Conservation (phyloP, 1,140 invertebrate genomes). For the Temnothorax longispinosus region DNA sequence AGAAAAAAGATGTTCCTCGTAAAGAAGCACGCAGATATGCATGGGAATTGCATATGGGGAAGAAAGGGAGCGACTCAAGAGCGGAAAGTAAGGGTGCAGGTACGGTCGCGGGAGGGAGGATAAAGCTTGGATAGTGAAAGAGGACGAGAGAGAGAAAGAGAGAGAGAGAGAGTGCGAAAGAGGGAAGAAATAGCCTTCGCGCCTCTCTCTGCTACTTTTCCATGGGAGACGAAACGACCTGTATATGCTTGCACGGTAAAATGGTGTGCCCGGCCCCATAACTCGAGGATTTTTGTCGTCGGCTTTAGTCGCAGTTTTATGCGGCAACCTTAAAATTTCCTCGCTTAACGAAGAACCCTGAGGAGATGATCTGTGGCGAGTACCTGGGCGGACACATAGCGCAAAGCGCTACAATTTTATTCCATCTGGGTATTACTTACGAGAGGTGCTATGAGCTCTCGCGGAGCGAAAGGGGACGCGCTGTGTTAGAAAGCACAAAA, state of each 20-base stretch:
- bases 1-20: constrained; percentile 79
- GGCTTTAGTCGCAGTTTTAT: constrained; percentile 76
- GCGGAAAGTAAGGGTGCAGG: constrained; percentile 1
- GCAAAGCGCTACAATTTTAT: constrained; percentile 53
- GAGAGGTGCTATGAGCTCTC: not conserved
- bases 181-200: constrained; percentile 51
- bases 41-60: constrained; percentile 78
- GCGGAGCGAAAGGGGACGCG: not conserved
- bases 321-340: constrained; percentile 74
- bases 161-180: not conserved
- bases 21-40: constrained; percentile 81
- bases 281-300: constrained; percentile 78
- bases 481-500: not conserved
- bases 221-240: constrained; percentile 65
- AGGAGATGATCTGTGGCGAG: constrained; percentile 70
- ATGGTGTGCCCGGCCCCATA: constrained; percentile 66
- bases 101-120: not conserved
- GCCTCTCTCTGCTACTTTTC: constrained; percentile 39
- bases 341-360: constrained; percentile 73
- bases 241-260: constrained; percentile 72
- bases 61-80: constrained; percentile 49
- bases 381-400: constrained; percentile 24
- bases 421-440: constrained; percentile 21
- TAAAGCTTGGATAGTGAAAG: constrained; percentile 44
- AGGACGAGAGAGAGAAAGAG: constrained; percentile 7